phyloP scores from a whole-genome alignment of 2,888 invertebrate genomes.

The Herminia tarsipennalis region DNA sequence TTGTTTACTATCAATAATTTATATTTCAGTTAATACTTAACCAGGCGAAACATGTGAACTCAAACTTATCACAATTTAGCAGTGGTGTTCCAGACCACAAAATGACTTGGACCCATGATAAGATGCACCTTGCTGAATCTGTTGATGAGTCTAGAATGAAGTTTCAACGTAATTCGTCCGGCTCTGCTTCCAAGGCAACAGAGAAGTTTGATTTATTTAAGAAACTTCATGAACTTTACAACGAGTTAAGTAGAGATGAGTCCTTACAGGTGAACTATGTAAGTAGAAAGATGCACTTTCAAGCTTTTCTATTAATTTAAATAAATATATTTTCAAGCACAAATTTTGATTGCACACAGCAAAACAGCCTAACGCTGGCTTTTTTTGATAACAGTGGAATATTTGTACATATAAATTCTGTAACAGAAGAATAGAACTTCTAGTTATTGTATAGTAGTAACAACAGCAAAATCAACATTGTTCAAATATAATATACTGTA shows the following conservation, averaged over 20 bases:
- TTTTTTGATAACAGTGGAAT: too few relatives aligned
- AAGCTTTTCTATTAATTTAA: too few relatives aligned
- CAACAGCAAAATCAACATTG: too few relatives aligned
- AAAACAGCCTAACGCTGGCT: too few relatives aligned
- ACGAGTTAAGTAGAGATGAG: conserved; percentile 79
- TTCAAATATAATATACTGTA: too few relatives aligned
- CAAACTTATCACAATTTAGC: conserved; percentile 75
- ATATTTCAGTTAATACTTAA: conserved; percentile 78
- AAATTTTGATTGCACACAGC: too few relatives aligned
- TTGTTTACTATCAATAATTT: conserved; percentile 30
- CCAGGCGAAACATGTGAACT: conserved; percentile 82
- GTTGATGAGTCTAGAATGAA: conserved; percentile 81
- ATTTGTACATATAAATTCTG: too few relatives aligned
- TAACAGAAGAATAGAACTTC: too few relatives aligned
- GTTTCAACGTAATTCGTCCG: conserved; percentile 74
- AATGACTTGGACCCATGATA: conserved; percentile 85
- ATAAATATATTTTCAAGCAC: too few relatives aligned
- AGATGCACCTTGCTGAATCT: conserved; percentile 80
- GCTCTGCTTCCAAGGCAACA: conserved; percentile 64
- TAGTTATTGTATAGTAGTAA: too few relatives aligned
- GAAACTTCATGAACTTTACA: conserved; percentile 81
- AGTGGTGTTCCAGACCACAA: conserved; percentile 82
- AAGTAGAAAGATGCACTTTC: conserved; percentile 57
- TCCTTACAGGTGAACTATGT: conserved; percentile 76
- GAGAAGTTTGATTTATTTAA: conserved; percentile 83